Conservation (phyloP, 2,888 invertebrate genomes). For the Embidobia sp. region DNA sequence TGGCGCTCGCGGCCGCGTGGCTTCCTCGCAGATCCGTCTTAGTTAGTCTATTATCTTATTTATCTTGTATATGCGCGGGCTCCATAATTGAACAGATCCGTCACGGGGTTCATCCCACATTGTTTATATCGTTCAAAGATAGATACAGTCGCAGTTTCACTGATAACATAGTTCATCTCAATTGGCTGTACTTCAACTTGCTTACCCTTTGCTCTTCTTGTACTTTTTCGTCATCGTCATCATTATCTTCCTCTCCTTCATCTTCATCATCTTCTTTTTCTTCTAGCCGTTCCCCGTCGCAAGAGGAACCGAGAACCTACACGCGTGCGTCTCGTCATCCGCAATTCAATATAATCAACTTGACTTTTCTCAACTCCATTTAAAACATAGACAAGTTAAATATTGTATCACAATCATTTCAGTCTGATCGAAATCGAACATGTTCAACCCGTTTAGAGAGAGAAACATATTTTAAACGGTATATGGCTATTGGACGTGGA, state of each 20-base stretch:
- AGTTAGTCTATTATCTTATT: constrained; percentile 14
- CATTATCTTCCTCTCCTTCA: too few species aligned
- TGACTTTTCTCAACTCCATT: constrained; percentile 66
- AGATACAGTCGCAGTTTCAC: constrained; percentile 11
- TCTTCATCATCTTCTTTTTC: too few species aligned
- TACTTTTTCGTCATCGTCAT: too few species aligned
- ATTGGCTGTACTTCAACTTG: too few species aligned
- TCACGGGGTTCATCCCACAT: constrained; percentile 7
- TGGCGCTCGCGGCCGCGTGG: constrained; percentile 17
- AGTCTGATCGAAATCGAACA: constrained; percentile 81
- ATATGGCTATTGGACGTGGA: constrained; percentile 41
- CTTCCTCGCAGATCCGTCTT: constrained; percentile 12
- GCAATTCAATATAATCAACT: constrained; percentile 65
- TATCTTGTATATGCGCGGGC: constrained; percentile 18
- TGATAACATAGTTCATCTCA: constrained; percentile 60
- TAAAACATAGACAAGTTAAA: constrained; percentile 81
- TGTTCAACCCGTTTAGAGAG: constrained; percentile 78
- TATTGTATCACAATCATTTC: constrained; percentile 81
- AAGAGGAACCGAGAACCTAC: constrained; percentile 72
- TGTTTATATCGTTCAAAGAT: constrained; percentile 2
- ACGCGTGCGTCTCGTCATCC: constrained; percentile 73
- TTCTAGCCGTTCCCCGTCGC: too few species aligned
- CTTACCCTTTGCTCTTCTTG: too few species aligned
- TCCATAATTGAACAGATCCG: constrained; percentile 60
- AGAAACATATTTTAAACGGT: constrained; percentile 71